These are phyloP conservation scores for Cheilosia soror DNA, from an alignment of 2,888 invertebrate species.

Conservation along the genomic window DNA sequence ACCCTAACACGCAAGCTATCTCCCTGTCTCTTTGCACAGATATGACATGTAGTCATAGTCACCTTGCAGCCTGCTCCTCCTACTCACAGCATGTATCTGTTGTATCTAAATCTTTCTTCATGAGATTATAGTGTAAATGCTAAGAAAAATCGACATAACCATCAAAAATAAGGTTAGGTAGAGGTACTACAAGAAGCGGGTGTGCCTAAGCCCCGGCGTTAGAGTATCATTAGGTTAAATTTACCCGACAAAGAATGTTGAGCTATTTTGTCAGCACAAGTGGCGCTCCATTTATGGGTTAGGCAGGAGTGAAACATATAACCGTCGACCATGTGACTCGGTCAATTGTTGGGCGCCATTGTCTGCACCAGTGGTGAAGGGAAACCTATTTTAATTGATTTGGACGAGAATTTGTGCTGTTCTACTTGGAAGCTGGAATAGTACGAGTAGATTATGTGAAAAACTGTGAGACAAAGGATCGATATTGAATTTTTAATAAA, in stretches of 20 bases:
- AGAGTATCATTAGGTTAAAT: constrained; percentile 47
- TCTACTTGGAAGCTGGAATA: constrained; percentile 10
- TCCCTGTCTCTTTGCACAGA: neutral
- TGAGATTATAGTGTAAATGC: constrained; percentile 33
- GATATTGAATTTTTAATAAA: constrained; percentile 32
- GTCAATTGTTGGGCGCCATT: constrained; percentile 49
- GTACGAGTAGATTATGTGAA: constrained; percentile 4
- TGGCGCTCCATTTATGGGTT: constrained; percentile 65
- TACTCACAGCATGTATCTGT: constrained; percentile 40
- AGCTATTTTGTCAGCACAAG: constrained; percentile 32
- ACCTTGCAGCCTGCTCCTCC: constrained; percentile 59
- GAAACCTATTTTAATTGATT: constrained; percentile 40
- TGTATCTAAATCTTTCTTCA: neutral
- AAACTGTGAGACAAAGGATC: constrained; percentile 20
- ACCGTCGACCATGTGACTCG: neutral
- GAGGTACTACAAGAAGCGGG: constrained; percentile 32
- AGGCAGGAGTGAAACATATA: constrained; percentile 16
- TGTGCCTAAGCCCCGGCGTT: constrained; percentile 42
- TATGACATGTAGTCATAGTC: constrained; percentile 7
- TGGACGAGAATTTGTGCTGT: constrained; percentile 19
- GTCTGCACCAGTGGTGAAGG: constrained; percentile 31
- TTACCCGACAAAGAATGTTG: constrained; percentile 41
- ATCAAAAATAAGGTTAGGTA: constrained; percentile 61
- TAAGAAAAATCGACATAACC: constrained; percentile 56
- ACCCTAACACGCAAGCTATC: constrained; percentile 20